Base-by-base conservation (phyloP, 2,888 invertebrate genomes). In the Drosophila merina region DNA sequence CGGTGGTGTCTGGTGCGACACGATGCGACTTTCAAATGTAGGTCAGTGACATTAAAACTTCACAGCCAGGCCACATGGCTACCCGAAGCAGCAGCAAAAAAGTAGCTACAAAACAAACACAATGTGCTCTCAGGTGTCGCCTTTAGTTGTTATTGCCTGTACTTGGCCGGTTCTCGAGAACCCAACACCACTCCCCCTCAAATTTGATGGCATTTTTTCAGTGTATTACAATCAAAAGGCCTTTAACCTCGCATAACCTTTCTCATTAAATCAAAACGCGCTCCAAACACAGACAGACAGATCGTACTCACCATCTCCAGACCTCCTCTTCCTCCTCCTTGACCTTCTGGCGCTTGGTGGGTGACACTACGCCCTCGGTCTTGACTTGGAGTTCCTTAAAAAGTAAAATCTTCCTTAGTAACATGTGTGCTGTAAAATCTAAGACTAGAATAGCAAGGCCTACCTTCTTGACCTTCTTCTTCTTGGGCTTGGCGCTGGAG, bases 241-340 rank as follows among this genome's bases (percentile, higher is more conserved):
- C 47, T 40, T 60, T 62, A 14, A 62, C 48, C 60, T 48, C 14
- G 9, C 20, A n/a, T 42, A 48, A 59, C 60, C 60, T 33, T 20
- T 8, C 4, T 2, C 20, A 20, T 28, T 28, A 28, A 7, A 14
- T 20, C 20, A 20, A 20, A 20, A 20, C 20, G 20, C 20, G 20
- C 20, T 20, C 20, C 1, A 33, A 33, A 33, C 33, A 6, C 5
- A 28, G 20, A 20, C 20, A 20, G 20, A 28, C 28, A 5, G 28
- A 6, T 28, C 28, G 28, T 28, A 28, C 93, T 93, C 92, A 97
- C 97, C 97, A 97, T 94, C 97, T 96, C 97, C 97, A 97, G 62
- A 97, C 97, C 92, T 97, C 96, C 84, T 93, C 94, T 77, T 95
- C 94, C 74, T 97, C 97, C 77, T 95, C 95, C 89, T 96, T 96